These are phyloP conservation scores for Lagocephalus sceleratus DNA, from an alignment of 2,797 vertebrate genomes.

Conservation along the genomic window DNA sequence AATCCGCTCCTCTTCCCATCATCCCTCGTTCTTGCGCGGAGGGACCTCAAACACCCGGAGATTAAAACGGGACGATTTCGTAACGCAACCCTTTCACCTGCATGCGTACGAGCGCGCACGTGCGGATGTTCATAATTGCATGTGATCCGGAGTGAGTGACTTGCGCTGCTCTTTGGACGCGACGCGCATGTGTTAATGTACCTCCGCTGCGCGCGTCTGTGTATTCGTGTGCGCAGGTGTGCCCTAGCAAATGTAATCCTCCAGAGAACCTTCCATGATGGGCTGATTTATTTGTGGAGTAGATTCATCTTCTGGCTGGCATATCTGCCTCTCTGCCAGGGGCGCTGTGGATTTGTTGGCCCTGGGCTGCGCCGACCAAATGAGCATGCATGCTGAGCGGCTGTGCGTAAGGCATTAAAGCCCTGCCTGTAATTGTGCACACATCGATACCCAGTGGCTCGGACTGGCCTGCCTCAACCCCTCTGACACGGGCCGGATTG, in stretches of 20 bases:
- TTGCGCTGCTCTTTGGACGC: slow-evolving; percentile 13
- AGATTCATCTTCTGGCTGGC: slow-evolving; percentile 63
- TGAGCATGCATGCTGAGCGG: slow-evolving; percentile 24
- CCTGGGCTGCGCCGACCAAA: slow-evolving; percentile 26
- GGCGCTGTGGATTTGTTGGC: slow-evolving; percentile 26
- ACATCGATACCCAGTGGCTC: slow-evolving; percentile 27
- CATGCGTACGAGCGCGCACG: slow-evolving; percentile 1
- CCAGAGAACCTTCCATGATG: slow-evolving; percentile 40
- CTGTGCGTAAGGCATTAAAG: slow-evolving; percentile 23
- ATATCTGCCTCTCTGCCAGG: slow-evolving; percentile 52
- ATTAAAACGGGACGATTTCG: slow-evolving; percentile 18
- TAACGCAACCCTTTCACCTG: slow-evolving; percentile 36
- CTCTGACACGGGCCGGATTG: slow-evolving; percentile 27
- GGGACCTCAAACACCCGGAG: slow-evolving; percentile 19
- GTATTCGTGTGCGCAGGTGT: slow-evolving; percentile 64
- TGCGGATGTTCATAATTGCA: background rate
- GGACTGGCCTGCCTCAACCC: slow-evolving; percentile 27
- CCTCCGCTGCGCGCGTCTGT: slow-evolving; percentile 35
- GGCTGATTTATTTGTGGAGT: slow-evolving; percentile 67
- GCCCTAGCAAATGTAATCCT: slow-evolving; percentile 64
- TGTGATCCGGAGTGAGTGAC: slow-evolving; percentile 3
- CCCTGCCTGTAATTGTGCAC: slow-evolving; percentile 19
- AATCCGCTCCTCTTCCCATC: slow-evolving; percentile 20
- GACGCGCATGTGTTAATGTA: slow-evolving; percentile 25
- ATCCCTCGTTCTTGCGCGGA: slow-evolving; percentile 13